Conservation (phyloP, 2,113 vertebrate genomes). For the Pelvicachromis taeniatus region DNA sequence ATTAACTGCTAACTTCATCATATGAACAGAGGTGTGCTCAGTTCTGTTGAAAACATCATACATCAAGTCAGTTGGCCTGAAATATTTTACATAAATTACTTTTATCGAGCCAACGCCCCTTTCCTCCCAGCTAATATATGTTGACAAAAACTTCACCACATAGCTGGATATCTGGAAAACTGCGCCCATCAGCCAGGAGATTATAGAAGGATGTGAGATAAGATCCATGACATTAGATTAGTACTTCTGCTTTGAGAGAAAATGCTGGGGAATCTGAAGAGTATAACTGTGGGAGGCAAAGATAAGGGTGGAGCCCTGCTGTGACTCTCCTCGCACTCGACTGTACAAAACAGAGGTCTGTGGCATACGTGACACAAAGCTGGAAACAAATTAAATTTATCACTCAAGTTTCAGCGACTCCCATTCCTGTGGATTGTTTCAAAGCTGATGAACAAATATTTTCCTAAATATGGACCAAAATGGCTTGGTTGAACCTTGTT, state of each 20-base stretch:
- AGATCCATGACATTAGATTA: neutral
- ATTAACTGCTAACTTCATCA: neutral
- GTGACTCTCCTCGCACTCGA: neutral
- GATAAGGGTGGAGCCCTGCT: neutral
- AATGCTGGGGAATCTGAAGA: neutral
- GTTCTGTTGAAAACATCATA: neutral
- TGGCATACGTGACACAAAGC: neutral
- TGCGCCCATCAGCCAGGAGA: neutral
- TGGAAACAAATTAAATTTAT: neutral
- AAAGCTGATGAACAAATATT: neutral
- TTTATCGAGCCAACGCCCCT: neutral
- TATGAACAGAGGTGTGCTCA: neutral
- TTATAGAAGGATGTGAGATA: conserved; percentile 13
- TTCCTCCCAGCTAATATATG: conserved; percentile 5
- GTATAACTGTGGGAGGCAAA: neutral
- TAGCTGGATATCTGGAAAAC: neutral
- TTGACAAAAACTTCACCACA: neutral
- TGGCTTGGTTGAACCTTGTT: neutral
- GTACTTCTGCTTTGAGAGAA: neutral
- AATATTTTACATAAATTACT: neutral
- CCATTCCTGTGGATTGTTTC: neutral
- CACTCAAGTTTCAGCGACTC: neutral
- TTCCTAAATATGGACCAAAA: neutral
- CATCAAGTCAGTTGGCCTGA: neutral
- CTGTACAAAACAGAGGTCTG: neutral